A percentile compares a stretch with the other conserved stretches of the same genome.
Conservation (phyloP, 2,797 vertebrate genomes). For the Passerculus sandwichensis region DNA sequence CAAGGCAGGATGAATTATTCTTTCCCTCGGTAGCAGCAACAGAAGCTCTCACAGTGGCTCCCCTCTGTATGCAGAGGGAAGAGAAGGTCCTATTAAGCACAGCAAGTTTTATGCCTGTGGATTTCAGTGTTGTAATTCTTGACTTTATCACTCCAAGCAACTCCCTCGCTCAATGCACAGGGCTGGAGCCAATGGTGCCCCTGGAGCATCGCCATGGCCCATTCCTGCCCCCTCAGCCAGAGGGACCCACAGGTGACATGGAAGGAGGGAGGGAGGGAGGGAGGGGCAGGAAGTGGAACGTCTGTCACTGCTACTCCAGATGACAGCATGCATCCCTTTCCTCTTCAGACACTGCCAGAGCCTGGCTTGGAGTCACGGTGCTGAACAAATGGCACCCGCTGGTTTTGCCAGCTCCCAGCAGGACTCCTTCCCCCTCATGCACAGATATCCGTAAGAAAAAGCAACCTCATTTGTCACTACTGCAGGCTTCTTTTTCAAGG, state of each 20-base stretch:
- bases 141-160: background rate
- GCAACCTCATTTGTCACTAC: background rate
- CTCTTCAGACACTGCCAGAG: fast-evolving
- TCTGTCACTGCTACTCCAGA: background rate
- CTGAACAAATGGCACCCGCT: background rate
- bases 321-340: background rate
- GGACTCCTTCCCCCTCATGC: background rate
- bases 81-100: background rate
- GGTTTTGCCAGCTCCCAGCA: background rate
- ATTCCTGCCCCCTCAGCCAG: background rate
- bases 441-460: background rate
- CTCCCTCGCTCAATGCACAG: fast-evolving
- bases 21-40: background rate
- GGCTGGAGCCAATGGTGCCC: fast-evolving
- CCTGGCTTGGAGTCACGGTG: fast-evolving
- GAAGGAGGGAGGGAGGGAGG: background rate
- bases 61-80: fast-evolving
- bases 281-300: fast-evolving
- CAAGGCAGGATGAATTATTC: background rate
- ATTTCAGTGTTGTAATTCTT: background rate
- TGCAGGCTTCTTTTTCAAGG: background rate
- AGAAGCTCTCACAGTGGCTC: background rate
- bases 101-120: background rate
- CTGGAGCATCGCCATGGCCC: fast-evolving
- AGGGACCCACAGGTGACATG: background rate